phyloP scores from a whole-genome alignment of 2,797 vertebrate species.

The Rhyacichthys aspro region DNA sequence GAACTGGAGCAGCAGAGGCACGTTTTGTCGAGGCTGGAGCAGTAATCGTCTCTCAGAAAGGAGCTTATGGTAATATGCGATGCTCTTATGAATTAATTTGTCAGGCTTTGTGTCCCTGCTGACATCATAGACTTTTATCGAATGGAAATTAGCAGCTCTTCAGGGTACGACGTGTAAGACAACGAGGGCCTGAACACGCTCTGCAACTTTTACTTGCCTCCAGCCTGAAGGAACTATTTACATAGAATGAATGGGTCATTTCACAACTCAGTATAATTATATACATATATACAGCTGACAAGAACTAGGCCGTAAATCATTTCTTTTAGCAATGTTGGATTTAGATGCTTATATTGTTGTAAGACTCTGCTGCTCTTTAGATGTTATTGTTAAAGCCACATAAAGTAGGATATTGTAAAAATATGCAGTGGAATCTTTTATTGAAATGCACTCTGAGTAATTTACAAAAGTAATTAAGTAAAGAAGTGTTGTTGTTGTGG shows the following conservation, averaged over 20 bases:
- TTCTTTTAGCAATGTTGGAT: background rate
- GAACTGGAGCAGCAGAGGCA: conserved; percentile 56
- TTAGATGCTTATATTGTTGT: background rate
- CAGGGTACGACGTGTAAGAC: conserved; percentile 35
- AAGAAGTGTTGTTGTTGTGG: too few relatives aligned
- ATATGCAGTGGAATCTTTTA: too few relatives aligned
- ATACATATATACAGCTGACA: conserved; percentile 4
- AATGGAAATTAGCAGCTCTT: conserved; percentile 62
- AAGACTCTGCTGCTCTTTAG: background rate
- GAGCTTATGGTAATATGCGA: conserved; percentile 71
- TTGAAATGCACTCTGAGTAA: too few relatives aligned
- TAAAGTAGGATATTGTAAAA: too few relatives aligned
- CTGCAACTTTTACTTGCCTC: conserved; percentile 25
- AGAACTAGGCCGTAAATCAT: background rate
- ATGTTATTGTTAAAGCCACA: background rate
- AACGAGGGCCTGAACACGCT: conserved; percentile 10
- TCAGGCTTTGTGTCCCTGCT: conserved; percentile 66
- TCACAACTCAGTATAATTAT: conserved; percentile 1
- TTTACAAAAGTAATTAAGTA: too few relatives aligned
- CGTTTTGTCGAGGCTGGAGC: conserved; percentile 56
- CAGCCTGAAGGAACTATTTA: conserved; percentile 17
- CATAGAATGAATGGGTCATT: conserved; percentile 21
- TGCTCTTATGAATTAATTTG: conserved; percentile 75
- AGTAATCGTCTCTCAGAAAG: conserved; percentile 70
- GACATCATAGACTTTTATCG: conserved; percentile 71